Evolutionary conservation across 2,113 vertebrate species (phyloP).

Genomic region (Gallinago jamesoni): DNA sequence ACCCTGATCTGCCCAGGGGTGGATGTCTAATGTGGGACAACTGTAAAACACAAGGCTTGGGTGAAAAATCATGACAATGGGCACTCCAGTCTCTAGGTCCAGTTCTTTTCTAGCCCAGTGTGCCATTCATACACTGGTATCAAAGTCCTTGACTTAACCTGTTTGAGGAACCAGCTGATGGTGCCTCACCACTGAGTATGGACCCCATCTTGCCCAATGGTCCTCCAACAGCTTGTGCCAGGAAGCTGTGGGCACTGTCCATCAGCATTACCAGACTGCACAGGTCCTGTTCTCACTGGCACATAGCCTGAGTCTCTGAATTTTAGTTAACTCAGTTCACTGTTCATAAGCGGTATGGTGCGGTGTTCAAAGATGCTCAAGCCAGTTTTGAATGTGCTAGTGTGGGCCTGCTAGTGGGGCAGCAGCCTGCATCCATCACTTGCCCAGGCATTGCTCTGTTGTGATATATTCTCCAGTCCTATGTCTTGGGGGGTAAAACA

Average conservation of each 20-base stretch:
- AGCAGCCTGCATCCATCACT: background rate
- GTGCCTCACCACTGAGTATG: fast-evolving
- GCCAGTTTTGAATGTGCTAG: background rate
- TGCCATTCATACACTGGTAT: too few relatives aligned
- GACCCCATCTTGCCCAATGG: background rate
- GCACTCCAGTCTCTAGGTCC: too few relatives aligned
- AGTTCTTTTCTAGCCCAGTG: background rate
- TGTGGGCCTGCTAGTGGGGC: fast-evolving
- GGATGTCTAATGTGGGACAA: background rate
- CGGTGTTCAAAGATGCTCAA: background rate
- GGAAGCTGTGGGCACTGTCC: background rate
- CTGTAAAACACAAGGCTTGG: background rate
- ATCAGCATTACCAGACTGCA: background rate
- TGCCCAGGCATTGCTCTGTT: background rate
- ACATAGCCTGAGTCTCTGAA: background rate
- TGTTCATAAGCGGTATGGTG: fast-evolving
- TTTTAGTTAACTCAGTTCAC: background rate
- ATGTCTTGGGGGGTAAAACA: background rate
- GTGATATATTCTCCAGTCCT: background rate
- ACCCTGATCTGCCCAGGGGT: fast-evolving
- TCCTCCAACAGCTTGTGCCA: background rate
- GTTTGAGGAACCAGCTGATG: background rate
- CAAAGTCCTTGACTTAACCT: fast-evolving
- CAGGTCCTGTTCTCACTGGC: fast-evolving
- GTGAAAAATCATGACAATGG: background rate